Evolutionary conservation across 2,797 vertebrate genomes (phyloP), one percentile per base, ranked within the genome.

Genomic region (Neopelma chrysocephalum): DNA sequence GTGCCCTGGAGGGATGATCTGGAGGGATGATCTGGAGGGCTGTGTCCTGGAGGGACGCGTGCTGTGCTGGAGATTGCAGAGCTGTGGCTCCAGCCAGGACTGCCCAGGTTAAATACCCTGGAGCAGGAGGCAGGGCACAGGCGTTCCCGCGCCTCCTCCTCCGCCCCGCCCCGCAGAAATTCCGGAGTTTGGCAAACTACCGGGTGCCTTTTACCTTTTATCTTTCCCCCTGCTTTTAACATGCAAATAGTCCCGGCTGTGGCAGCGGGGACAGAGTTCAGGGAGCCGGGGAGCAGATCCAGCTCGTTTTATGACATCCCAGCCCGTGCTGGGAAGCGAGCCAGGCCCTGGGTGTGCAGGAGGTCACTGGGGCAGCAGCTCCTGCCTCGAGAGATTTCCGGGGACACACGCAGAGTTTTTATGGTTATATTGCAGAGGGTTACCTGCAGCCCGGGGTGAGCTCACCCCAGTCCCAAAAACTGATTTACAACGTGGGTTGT

Each of bases 141-240:
- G 69, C 5, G 15, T 50, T 26, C n/a, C 48, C 4, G 3, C 1
- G 11, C 47, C 94, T 97, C 96, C 96, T 96, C 81, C 95, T 96
- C 95, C 92, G 1, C 94, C 95, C 93, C 80, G n/a, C 58, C 96
- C 93, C 80, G 42, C 58, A 90, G 81, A 83, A 94, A 90, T 87
- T 72, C 92, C 87, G 12, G 5, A 15, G 20, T 76, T 76, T 79
- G 68, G 64, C 75, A 90, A 94, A 48, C 34, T 31, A 23, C 47
- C 34, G 2, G 3, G 2, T 90, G 56, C 82, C 51, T 72, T 32
- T 66, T 21, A 15, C 66, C 66, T 72, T 47, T 32, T 25, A 12
- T 66, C 73, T 69, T 54, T 29, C 42, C 25, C 19, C 7, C 12
- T 3, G 50, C 65, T 73, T 66, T 17, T 26, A 19, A 23, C 47